Percentiles rank a stretch among this genome's conserved stretches.
Conservation (phyloP, 2,797 vertebrate species). For the Emydoidea blandingii region DNA sequence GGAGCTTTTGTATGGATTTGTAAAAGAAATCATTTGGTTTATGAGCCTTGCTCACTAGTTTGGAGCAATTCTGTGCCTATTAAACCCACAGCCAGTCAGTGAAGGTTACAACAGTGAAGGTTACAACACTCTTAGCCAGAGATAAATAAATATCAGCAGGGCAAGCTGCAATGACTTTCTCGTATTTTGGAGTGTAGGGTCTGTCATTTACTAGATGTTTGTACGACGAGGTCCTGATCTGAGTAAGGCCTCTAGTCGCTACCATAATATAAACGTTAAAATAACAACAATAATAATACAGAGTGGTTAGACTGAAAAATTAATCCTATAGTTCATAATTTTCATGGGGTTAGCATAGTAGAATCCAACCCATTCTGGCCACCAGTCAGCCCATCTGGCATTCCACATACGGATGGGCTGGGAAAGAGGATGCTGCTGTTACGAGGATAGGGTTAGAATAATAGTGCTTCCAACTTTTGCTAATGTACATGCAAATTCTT, state of each 20-base stretch:
- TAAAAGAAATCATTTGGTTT: conserved; percentile 52
- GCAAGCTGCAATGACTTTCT: conserved; percentile 48
- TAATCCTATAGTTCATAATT: conserved; percentile 58
- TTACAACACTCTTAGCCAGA: conserved; percentile 27
- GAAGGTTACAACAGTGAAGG: conserved; percentile 28
- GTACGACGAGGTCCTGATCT: background rate
- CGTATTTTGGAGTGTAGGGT: conserved; percentile 23
- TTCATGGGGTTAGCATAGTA: background rate
- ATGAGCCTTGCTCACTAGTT: background rate
- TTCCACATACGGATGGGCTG: background rate
- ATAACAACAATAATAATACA: conserved; percentile 42
- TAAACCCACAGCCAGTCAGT: background rate
- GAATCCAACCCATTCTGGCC: conserved; percentile 54
- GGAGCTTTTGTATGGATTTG: background rate
- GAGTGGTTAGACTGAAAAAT: conserved; percentile 43
- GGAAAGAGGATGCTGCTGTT: background rate
- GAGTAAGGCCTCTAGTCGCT: conserved; percentile 37
- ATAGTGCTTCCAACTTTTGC: rapidly evolving
- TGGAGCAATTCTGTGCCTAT: conserved; percentile 46
- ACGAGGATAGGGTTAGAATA: background rate
- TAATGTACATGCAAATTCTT: background rate
- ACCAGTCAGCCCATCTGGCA: conserved; percentile 20
- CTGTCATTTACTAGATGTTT: background rate
- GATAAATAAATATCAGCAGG: conserved; percentile 25
- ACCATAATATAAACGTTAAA: background rate